A percentile compares a stretch with the other conserved stretches of the same genome.
phyloP scores from a whole-genome alignment of 2,113 vertebrate genomes.

The Aplodontia rufa region DNA sequence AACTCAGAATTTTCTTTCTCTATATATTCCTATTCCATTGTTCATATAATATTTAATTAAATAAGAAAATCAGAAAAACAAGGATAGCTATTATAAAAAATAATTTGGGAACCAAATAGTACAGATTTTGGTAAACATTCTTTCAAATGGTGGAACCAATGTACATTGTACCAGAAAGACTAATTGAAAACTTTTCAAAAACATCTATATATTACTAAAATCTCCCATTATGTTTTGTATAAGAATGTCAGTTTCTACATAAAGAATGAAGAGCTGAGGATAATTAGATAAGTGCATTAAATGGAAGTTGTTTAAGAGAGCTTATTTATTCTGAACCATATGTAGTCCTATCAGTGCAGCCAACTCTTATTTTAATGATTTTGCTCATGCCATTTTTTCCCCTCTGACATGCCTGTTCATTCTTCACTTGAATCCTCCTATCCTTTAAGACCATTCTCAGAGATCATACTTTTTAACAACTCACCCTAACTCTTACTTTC shows the following conservation, averaged over 20 bases:
- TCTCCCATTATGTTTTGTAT: neutral
- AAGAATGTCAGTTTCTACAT: neutral
- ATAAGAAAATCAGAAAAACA: neutral
- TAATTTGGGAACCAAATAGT: neutral
- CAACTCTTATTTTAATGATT: neutral
- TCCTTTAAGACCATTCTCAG: neutral
- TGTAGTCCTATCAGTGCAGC: neutral
- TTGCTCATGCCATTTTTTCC: neutral
- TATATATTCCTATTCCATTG: neutral
- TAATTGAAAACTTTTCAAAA: neutral
- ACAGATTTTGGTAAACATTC: neutral
- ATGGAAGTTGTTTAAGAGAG: neutral
- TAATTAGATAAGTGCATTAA: neutral
- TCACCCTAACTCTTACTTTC: neutral
- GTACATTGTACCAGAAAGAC: neutral
- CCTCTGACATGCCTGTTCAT: neutral
- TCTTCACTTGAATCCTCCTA: neutral
- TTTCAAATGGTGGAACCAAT: neutral
- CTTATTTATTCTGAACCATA: neutral
- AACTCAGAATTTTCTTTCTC: neutral
- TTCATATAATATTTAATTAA: neutral
- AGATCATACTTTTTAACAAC: neutral
- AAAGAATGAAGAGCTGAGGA: neutral
- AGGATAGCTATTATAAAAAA: neutral
- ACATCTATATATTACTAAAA: neutral